phyloP scores from a whole-genome alignment of 2,888 invertebrate species.

The Polydrusus cervinus region DNA sequence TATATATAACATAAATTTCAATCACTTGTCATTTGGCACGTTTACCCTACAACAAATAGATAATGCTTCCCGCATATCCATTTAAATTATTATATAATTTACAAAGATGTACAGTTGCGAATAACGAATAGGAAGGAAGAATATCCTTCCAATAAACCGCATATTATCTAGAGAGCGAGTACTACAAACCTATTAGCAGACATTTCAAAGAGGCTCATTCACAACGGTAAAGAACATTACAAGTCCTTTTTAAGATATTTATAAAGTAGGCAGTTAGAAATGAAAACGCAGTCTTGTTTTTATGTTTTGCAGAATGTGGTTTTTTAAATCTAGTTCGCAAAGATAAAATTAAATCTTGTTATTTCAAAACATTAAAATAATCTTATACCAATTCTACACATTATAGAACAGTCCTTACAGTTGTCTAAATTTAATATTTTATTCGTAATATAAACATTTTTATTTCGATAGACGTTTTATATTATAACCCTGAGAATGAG shows the following conservation, averaged over 20 bases:
- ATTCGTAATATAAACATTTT: no score
- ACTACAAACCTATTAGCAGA: constrained; percentile 50
- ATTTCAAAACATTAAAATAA: no score
- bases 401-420: no score
- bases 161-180: constrained; percentile 36
- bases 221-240: constrained; percentile 50
- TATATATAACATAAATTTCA: no score
- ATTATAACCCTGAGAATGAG: no score
- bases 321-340: constrained; percentile 26
- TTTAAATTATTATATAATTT: constrained; percentile 2
- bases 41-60: no score
- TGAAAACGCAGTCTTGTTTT: constrained; percentile 38
- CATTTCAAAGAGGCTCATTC: constrained; percentile 37
- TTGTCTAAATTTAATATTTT: no score
- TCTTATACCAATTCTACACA: no score
- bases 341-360: no score
- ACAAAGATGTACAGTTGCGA: background rate
- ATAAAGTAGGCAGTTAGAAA: constrained; percentile 40
- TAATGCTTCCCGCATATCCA: no score
- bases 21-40: no score
- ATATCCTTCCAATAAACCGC: constrained; percentile 18
- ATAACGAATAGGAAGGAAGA: background rate
- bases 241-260: constrained; percentile 40
- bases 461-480: no score
- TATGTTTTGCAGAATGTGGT: constrained; percentile 35